These are phyloP conservation scores for Megaptera novaeangliae DNA, from an alignment of 2,113 vertebrate species.

Conservation along the genomic window DNA sequence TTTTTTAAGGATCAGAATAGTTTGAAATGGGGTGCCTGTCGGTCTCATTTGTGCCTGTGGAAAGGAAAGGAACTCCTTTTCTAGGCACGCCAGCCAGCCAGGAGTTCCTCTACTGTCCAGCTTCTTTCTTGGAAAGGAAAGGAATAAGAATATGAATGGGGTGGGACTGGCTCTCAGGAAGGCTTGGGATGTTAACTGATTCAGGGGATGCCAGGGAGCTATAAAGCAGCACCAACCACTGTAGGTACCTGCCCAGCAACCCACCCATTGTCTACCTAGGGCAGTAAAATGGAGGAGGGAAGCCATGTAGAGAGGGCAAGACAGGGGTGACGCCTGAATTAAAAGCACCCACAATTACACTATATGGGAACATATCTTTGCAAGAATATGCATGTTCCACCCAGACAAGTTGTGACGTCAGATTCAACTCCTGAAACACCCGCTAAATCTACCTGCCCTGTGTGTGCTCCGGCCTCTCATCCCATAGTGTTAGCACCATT, in stretches of 20 bases:
- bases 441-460: conserved; percentile 23
- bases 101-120: not conserved
- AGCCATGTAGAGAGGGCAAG: conserved; percentile 42
- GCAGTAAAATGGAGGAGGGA: conserved; percentile 54
- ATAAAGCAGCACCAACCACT: conserved; percentile 13
- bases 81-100: not conserved
- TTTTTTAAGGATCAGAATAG: conserved; percentile 7
- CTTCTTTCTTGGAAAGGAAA: conserved; percentile 72
- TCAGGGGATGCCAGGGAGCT: conserved; percentile 37
- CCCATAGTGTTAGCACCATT: not conserved
- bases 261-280: conserved; percentile 24
- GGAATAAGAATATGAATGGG: conserved; percentile 5
- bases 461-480: not conserved
- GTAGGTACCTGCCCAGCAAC: conserved; percentile 45
- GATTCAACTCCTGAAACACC: conserved; percentile 24
- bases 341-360: conserved; percentile 67
- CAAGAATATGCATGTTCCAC: conserved; percentile 57
- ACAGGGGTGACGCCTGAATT: conserved; percentile 63
- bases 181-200: conserved; percentile 44
- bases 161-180: conserved; percentile 38
- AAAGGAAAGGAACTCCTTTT: conserved; percentile 4
- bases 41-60: not conserved
- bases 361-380: conserved; percentile 55
- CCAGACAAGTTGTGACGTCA: conserved; percentile 66
- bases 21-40: not conserved